Evolutionary conservation across 2,113 vertebrate genomes (phyloP).

Genomic region (Passer domesticus): DNA sequence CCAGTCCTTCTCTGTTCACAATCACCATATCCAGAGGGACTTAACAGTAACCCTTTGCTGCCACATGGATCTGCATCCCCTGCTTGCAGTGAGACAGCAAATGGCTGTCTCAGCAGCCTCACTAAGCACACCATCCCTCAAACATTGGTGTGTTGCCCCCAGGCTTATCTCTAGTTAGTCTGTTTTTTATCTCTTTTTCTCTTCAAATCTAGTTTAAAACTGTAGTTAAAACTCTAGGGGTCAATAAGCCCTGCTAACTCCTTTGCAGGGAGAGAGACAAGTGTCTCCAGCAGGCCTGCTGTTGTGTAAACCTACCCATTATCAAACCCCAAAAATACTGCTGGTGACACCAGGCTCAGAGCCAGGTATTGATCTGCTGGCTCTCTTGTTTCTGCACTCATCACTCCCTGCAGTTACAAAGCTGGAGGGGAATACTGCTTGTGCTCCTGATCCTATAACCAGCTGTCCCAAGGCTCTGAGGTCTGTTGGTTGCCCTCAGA

Average conservation of each 20-base stretch:
- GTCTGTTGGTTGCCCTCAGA: not conserved
- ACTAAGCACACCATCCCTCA: not conserved
- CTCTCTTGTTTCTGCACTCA: not conserved
- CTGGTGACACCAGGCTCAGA: not conserved
- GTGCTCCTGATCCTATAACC: not conserved
- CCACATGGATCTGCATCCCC: not conserved
- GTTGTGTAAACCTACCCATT: not conserved
- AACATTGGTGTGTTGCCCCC: not conserved
- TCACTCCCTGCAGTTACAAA: not conserved
- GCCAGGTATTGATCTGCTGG: not conserved
- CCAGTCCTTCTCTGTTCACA: not conserved
- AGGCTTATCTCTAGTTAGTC: not conserved
- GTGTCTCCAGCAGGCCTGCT: not conserved
- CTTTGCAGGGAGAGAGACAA: not conserved
- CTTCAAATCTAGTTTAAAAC: not conserved
- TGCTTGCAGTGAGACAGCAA: not conserved
- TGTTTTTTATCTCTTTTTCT: not conserved
- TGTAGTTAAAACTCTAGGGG: not conserved
- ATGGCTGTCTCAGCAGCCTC: not conserved
- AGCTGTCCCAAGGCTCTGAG: not conserved
- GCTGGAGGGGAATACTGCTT: not conserved
- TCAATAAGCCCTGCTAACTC: not conserved
- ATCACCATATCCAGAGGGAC: not conserved
- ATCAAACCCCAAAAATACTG: not conserved
- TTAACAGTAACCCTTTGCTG: not conserved